These are phyloP conservation scores for Eira barbara DNA, from an alignment of 2,113 vertebrate species.

Conservation along the genomic window DNA sequence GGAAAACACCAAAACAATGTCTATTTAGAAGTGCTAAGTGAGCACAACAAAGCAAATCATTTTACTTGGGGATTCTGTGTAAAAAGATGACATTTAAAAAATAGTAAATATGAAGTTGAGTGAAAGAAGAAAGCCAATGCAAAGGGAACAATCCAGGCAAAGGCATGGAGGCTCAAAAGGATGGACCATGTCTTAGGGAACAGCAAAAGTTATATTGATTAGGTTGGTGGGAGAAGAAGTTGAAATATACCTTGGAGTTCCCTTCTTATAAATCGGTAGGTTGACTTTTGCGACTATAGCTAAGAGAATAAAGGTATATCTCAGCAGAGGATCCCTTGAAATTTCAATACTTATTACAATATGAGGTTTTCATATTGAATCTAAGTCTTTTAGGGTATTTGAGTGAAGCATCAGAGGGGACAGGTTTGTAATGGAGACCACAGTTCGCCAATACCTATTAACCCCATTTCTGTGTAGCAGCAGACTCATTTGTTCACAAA, in stretches of 20 bases:
- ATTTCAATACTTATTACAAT: background rate
- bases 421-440: background rate
- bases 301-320: background rate
- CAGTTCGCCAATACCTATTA: background rate
- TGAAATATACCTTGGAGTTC: background rate
- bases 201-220: background rate
- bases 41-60: background rate
- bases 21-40: background rate
- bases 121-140: background rate
- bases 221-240: background rate
- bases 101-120: background rate
- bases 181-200: background rate
- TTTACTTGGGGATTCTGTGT: background rate
- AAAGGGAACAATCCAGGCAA: background rate
- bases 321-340: background rate
- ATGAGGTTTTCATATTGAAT: background rate
- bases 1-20: constrained; percentile 5
- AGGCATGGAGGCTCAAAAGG: background rate
- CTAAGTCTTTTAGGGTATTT: background rate
- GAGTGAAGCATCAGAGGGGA: background rate
- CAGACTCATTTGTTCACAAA: background rate
- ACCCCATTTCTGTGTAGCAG: background rate
- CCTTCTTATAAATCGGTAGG: background rate
- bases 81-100: background rate
- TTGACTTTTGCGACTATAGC: background rate